Evolutionary conservation across 2,113 vertebrate genomes (phyloP).

Genomic region (Trematocara marginatum): DNA sequence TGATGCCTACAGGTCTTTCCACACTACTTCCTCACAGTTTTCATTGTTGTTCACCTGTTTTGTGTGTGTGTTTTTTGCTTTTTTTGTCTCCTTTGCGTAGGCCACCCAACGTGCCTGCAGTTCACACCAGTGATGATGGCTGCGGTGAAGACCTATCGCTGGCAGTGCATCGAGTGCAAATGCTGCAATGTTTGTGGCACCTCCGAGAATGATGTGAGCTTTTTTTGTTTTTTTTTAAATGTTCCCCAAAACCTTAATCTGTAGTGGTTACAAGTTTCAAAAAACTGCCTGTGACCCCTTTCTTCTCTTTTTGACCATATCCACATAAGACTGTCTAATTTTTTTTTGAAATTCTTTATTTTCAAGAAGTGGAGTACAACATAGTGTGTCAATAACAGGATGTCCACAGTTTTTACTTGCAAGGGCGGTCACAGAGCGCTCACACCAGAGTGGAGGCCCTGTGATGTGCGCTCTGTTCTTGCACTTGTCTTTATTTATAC

Average conservation of each 20-base stretch:
- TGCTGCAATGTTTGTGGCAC: conserved; percentile 96
- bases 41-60: background rate
- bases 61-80: background rate
- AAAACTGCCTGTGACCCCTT: background rate
- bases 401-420: background rate
- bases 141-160: conserved; percentile 93
- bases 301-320: background rate
- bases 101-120: conserved; percentile 93
- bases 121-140: conserved; percentile 98
- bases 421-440: no score
- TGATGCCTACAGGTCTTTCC: background rate
- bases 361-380: background rate
- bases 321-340: background rate
- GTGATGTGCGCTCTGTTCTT: no score
- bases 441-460: no score
- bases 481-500: no score
- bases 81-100: conserved; percentile 38
- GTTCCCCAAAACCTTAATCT: background rate
- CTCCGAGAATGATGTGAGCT: conserved; percentile 90
- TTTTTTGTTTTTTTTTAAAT: background rate
- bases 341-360: background rate
- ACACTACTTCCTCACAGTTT: background rate
- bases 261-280: background rate
- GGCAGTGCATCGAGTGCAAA: conserved; percentile 98
- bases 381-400: background rate